Evolutionary conservation across 2,888 invertebrate genomes (phyloP), one percentile per base, ranked within the genome.

Genomic region (Galerucella calmariensis): DNA sequence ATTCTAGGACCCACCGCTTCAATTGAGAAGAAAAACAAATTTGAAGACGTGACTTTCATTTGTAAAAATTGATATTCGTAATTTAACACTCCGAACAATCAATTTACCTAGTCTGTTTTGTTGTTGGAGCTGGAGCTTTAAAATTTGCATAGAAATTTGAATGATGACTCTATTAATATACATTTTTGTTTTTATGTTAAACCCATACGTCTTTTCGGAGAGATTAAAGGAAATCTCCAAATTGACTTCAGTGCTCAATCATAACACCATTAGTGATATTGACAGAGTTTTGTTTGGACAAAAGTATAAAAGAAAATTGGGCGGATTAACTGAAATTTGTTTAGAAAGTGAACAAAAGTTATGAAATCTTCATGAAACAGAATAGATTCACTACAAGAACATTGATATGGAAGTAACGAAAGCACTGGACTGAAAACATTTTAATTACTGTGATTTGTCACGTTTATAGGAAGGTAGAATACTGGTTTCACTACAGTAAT

Each of bases 301-400:
- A 41, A 62, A 62, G 27, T 59, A 20, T 59, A 12, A 59, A 59
- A 20, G 12, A 24, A 11, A 27, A 59, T 16, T 20, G 20, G 59
- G 20, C 27, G 20, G 59, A 24, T 59, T 51, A n/a, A 61, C 14
- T 35, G 27, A 12, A 35, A 61, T 48, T 51, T 12, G 10, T 65
- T 12, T 71, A 56, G 65, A 71, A 65, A 46, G 27, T 56, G 65
- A 71, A 65, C 70, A 65, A 51, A 16, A 48, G 51, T 44, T 44
- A 24, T 41, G 6, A 63, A 71, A 56, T 65, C 65, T 27, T 71
- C 65, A 61, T 61, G n/a, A 63, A 65, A 65, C 70, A 63, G 63
- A 70, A 62, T 63, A 24, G 35, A 61, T 27, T 65, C 48, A 70
- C 62, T 63, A 48, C 51, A 63, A 53, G 53, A 53, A 48, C 63